phyloP scores from a whole-genome alignment of 2,113 vertebrate genomes.

The Pollachius pollachius region DNA sequence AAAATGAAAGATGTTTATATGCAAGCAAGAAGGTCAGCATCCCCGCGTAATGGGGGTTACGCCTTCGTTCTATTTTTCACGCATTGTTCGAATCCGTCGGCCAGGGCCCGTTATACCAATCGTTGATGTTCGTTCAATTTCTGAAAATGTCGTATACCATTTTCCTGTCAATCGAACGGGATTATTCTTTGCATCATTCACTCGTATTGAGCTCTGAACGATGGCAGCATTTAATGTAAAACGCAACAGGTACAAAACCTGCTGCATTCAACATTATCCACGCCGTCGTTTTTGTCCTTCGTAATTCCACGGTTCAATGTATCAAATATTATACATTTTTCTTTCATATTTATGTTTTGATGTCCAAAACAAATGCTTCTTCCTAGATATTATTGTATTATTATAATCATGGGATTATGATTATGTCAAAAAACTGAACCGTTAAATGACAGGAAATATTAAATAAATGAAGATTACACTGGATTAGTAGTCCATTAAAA shows the following conservation, averaged over 20 bases:
- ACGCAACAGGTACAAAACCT: slow-evolving; percentile 52
- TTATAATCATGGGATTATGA: not conserved
- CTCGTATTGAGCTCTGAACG: too few relatives aligned
- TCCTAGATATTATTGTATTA: not conserved
- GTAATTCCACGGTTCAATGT: too few relatives aligned
- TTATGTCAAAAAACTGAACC: not conserved
- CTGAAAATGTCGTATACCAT: slow-evolving; percentile 36
- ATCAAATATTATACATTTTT: too few relatives aligned
- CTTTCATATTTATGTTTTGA: too few relatives aligned
- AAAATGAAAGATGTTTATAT: slow-evolving; percentile 21
- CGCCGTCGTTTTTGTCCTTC: too few relatives aligned
- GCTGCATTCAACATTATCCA: slow-evolving; percentile 48
- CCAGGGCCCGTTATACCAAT: slow-evolving; percentile 16
- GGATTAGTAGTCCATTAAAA: too few relatives aligned
- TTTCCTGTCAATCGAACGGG: slow-evolving; percentile 25
- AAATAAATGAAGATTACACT: not conserved
- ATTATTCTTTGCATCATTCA: too few relatives aligned
- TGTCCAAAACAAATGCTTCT: too few relatives aligned
- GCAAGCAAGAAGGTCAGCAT: slow-evolving; percentile 40
- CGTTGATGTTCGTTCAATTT: slow-evolving; percentile 21
- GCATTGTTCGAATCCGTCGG: slow-evolving; percentile 10
- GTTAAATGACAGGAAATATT: too few relatives aligned
- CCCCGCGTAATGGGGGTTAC: slow-evolving; percentile 27
- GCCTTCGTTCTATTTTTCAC: slow-evolving; percentile 32
- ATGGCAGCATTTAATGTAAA: too few relatives aligned